Evolutionary conservation across 1,140 invertebrate species (phyloP), one percentile per base, ranked within the genome.

Genomic region (Pristionchus pacificus): DNA sequence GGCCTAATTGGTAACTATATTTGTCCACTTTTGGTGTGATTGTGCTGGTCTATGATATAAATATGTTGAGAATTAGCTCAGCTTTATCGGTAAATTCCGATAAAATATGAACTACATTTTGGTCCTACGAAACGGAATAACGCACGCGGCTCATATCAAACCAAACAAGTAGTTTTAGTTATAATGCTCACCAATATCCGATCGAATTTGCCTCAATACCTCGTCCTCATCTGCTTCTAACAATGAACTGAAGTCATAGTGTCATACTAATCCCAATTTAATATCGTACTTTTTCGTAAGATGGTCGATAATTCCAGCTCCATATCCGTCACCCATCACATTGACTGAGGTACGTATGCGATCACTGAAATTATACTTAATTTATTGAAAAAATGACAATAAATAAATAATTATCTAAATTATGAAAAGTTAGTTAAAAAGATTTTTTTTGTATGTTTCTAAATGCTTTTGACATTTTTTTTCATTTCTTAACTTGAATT

Each of bases 341-440:
- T 98, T 98, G 72, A 96, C 93, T 72, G 93, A 92, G 60, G 95
- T 97, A 63, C 95, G 89, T 88, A 97, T 93, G 74, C 93, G 91
- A 86, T 96, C 94, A 71, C 93, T 96, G 84, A 25, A 88, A 88
- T 77, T 65, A 28, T 15, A 19, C 28, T 30, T 62, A 30, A 62
- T 67, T 62, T 2, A 6, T 10, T 6, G 38, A 49, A 19, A 49
- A 49, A 19, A 49, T 49, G 38, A 49, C 6, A n/a, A n/a, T n/a
- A n/a, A n/a, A n/a, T n/a, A n/a, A n/a, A n/a, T n/a, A n/a, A n/a
- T n/a, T n/a, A n/a, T n/a, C n/a, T n/a, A n/a, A n/a, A n/a, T n/a
- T n/a, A n/a, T n/a, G n/a, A n/a, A n/a, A 27, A 59, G 25, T 24
- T 25, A 65, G 33, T 32, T 63, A 38, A 0, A 30, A 2, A 58